Evolutionary conservation across 2,113 vertebrate genomes (phyloP).

Genomic region (Anseranas semipalmata): DNA sequence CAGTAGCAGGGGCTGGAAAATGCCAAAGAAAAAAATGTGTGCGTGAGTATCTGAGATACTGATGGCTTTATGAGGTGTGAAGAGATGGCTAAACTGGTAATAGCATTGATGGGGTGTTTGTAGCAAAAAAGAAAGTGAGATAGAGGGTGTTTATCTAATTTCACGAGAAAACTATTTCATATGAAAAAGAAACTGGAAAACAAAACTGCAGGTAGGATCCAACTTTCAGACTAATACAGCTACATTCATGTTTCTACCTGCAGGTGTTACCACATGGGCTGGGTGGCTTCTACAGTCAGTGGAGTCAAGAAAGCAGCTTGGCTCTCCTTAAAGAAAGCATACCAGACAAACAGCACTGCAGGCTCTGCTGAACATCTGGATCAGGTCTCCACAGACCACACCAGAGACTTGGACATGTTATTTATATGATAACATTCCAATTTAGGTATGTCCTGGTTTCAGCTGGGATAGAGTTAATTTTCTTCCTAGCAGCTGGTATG

Average conservation of each 20-base stretch:
- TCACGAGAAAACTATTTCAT: background rate
- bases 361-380: background rate
- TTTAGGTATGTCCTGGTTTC: no score
- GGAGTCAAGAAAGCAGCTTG: background rate
- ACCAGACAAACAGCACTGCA: background rate
- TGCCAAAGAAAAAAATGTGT: background rate
- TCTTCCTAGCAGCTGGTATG: no score
- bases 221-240: background rate
- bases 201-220: background rate
- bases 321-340: background rate
- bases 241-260: background rate
- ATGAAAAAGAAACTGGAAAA: background rate
- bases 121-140: background rate
- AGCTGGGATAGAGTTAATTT: no score
- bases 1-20: background rate
- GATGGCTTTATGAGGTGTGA: background rate
- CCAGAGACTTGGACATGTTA: background rate
- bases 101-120: accelerated
- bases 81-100: background rate
- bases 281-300: background rate
- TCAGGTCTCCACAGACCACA: background rate
- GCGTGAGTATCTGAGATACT: background rate
- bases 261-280: background rate
- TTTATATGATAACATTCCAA: no score
- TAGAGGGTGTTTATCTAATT: background rate